Evolutionary conservation across 2,888 invertebrate species (phyloP).

Genomic region (Teleiodes luculella): DNA sequence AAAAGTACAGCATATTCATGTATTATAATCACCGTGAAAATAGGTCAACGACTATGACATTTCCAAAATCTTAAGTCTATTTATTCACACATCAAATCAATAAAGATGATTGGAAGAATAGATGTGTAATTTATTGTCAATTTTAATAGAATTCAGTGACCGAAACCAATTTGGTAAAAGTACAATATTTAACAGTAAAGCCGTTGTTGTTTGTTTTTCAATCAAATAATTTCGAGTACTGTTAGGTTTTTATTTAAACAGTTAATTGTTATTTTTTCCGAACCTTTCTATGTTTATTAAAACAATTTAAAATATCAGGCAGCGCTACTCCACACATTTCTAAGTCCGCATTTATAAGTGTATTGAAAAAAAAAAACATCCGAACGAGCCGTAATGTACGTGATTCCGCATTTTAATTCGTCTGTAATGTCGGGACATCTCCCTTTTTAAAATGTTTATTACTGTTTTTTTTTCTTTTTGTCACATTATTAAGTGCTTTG

Average conservation of each 20-base stretch:
- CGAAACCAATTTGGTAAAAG: not conserved
- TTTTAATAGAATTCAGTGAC: not conserved
- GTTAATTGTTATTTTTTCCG: not conserved
- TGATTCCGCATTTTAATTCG: constrained; percentile 75
- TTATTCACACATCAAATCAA: not conserved
- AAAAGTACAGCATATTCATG: not conserved
- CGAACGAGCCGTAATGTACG: constrained; percentile 63
- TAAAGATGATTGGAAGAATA: not conserved
- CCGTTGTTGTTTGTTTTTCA: not conserved
- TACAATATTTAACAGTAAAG: not conserved
- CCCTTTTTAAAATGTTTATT: constrained; percentile 64
- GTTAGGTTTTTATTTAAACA: not conserved
- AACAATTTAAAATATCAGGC: constrained; percentile 33
- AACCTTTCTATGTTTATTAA: not conserved
- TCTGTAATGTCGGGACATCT: constrained; percentile 57
- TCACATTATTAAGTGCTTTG: constrained; percentile 42
- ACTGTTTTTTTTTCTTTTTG: constrained; percentile 39
- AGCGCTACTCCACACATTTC: constrained; percentile 40
- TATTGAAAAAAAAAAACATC: constrained; percentile 60
- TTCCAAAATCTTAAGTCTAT: not conserved
- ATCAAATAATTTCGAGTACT: constrained; percentile 13
- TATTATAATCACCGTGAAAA: not conserved
- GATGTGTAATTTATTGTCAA: not conserved
- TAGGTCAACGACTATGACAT: not conserved
- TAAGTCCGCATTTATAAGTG: constrained; percentile 54